Evolutionary conservation across 1,140 invertebrate species (phyloP), one percentile per base, ranked within the genome.

Genomic region (Drosophila varians): DNA sequence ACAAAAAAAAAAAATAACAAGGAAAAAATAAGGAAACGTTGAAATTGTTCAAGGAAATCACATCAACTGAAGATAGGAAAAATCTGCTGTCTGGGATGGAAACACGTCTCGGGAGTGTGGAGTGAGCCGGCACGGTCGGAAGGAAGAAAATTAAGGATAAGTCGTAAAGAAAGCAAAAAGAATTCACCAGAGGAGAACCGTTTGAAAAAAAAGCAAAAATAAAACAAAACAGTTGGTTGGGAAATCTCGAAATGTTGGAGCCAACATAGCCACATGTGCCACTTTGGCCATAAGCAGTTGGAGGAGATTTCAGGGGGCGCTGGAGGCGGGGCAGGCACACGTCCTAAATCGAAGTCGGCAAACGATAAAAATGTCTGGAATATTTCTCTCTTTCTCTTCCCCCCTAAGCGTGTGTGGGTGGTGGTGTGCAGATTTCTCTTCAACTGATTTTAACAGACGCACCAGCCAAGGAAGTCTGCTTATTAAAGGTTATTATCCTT

Each of bases 341-440:
- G 74, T 75, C 48, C 56, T 75, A 87, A 89, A 90, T 90, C 89
- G 89, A 90, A 90, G 80, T 87, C 77, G 76, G 68, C 77, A 74
- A 90, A 74, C 80, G 84, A 90, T 90, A 90, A 90, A 90, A 90
- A 90, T 90, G 84, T 87, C 89, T 90, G 75, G 86, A 87, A 89
- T 89, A 89, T 73, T 80, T 77, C 43, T 64, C 54, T 71, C 26
- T 36, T 18, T 64, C 25, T 69, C 31, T 26, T 48, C 53, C 21
- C 47, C 7, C 36, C 11, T 31, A 28, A 11, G 19, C 8, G 28
- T 47, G 9, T 40, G 23, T 48, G 21, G 14, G 16, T 60, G 56
- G 14, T 3, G 28, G 46, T 60, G 64, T 69, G 60, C 48, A 18
- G 62, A 80, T 74, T 86, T 62, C 54, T 70, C 52, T 73, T 83